Evolutionary conservation across 1,140 invertebrate genomes (phyloP), one percentile per base, ranked within the genome.

Genomic region (Chelonus insularis): DNA sequence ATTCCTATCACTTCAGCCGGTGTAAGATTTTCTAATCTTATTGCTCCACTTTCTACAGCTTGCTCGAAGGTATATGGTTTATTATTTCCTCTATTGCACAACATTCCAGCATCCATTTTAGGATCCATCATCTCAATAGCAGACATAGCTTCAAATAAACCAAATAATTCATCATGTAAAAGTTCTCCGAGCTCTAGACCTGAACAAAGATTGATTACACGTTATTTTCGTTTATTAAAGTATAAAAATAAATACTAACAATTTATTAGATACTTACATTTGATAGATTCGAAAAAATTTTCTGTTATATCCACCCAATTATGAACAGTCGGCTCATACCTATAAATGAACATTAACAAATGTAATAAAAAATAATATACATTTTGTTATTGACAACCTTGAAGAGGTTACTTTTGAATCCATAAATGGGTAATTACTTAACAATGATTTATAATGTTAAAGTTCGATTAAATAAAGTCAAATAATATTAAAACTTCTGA

Each of bases 91-190:
- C 92, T 85, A 80, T 98, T 97, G 74, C 95, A 97, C 66, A 95
- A 79, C 95, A 99, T 98, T 18, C 96, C 96, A 39, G 95, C 95
- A 85, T 99, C 97, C 97, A 99, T 99, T 86, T 99, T 99, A 1
- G 96, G 95, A 81, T 99, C 96, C 96, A 98, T 98, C 93, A 99
- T 97, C 81, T 98, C 97, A 74, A 99, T 98, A 0, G 97, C 97
- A 7, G 95, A 97, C 97, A 99, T 99, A 0, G 96, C 96, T 81
- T 99, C 97, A 84, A 97, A 97, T 14, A 98, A 81, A 0, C 95
- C 95, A 86, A 99, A 96, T 14, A 92, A 77, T 52, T 92, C 90
- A 86, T 96, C 93, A 73, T 96, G 93, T 9, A 96, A 79, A 8
- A 97, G 79, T 80, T 97, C 94, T 12, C 94, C 95, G 37, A 96